phyloP scores from a whole-genome alignment of 2,888 invertebrate species.

The Cephus runcator region DNA sequence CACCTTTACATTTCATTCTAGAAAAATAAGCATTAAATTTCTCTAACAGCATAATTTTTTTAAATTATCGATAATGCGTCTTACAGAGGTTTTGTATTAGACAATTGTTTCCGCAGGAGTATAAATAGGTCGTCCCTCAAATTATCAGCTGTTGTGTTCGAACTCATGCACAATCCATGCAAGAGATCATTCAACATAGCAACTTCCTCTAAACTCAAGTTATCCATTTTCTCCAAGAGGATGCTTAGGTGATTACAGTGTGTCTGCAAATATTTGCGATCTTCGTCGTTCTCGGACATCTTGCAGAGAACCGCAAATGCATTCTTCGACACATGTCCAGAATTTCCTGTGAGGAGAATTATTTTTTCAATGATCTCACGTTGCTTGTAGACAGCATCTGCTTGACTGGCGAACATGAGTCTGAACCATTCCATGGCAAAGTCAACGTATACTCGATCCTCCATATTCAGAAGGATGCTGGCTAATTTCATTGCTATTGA shows the following conservation, averaged over 20 bases:
- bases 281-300: slow-evolving; percentile 48
- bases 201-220: slow-evolving; percentile 78
- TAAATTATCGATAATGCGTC: slow-evolving; percentile 28
- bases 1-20: slow-evolving; percentile 76
- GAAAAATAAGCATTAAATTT: slow-evolving; percentile 26
- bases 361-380: slow-evolving; percentile 55
- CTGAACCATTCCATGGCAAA: slow-evolving; percentile 59
- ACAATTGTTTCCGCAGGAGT: slow-evolving; percentile 85
- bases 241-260: slow-evolving; percentile 73
- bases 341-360: slow-evolving; percentile 53
- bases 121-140: slow-evolving; percentile 86
- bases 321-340: slow-evolving; percentile 54
- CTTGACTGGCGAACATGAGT: slow-evolving; percentile 50
- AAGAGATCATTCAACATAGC: slow-evolving; percentile 82
- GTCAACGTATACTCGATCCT: slow-evolving; percentile 48
- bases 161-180: slow-evolving; percentile 72
- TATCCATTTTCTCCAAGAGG: slow-evolving; percentile 80
- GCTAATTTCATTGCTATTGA: slow-evolving; percentile 46
- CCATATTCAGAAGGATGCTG: slow-evolving; percentile 50
- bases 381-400: slow-evolving; percentile 48
- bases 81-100: slow-evolving; percentile 71
- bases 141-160: slow-evolving; percentile 63
- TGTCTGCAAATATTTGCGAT: slow-evolving; percentile 65
- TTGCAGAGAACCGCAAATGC: slow-evolving; percentile 48
- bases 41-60: background rate